These are phyloP conservation scores for Magallana ariakensis DNA, from an alignment of 1,140 invertebrate species.

Conservation along the genomic window DNA sequence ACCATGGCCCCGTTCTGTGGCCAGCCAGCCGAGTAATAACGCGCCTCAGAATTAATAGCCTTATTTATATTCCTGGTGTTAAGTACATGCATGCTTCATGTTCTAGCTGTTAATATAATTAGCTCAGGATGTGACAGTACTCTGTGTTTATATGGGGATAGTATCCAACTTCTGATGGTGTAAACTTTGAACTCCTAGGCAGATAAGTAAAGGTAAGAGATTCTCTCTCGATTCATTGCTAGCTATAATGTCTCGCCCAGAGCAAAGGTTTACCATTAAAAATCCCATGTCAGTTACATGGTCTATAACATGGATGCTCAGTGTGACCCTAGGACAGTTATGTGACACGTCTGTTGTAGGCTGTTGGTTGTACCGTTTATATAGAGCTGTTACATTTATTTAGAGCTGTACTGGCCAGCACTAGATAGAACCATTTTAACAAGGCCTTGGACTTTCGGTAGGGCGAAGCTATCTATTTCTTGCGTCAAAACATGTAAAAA, in stretches of 20 bases:
- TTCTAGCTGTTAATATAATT: neutral
- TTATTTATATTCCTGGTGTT: slow-evolving; percentile 16
- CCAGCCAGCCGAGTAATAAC: neutral
- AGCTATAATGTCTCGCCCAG: neutral
- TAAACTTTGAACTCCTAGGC: neutral
- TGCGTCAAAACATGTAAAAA: no score
- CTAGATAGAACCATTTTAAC: no score
- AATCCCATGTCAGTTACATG: no score
- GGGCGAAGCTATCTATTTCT: no score
- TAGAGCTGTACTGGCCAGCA: no score
- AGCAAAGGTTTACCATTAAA: neutral
- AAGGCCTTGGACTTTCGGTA: no score
- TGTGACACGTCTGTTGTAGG: no score
- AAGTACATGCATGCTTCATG: neutral
- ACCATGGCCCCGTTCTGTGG: neutral
- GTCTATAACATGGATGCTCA: no score
- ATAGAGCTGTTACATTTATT: no score
- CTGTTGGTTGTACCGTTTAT: no score
- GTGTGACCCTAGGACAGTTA: no score
- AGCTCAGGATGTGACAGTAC: slow-evolving; percentile 2
- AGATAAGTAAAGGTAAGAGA: neutral
- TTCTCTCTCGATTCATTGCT: neutral
- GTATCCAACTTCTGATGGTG: neutral
- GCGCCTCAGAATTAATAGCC: neutral
- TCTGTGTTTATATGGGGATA: neutral